Percentiles rank a stretch among this genome's conserved stretches.
These are phyloP conservation scores for Acanthaster planci DNA, from an alignment of 35 echinoderm and acorn worm genomes.

Conservation along the genomic window DNA sequence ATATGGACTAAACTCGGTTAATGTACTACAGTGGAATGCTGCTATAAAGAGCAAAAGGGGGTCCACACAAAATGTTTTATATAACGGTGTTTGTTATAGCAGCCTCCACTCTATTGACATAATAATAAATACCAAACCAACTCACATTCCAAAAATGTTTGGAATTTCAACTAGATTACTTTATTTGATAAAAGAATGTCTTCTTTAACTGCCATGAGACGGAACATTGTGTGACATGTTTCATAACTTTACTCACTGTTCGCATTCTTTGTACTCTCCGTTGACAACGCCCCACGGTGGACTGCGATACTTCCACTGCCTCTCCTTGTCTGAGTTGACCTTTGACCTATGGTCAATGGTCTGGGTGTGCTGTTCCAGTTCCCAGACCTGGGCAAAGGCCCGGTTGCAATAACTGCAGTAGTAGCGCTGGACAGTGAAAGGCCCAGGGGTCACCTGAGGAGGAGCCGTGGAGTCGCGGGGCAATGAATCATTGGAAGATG, in stretches of 20 bases:
- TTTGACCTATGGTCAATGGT: constrained; percentile 57
- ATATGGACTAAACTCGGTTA: no score
- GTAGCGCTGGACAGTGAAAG: constrained; percentile 10
- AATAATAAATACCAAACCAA: no score
- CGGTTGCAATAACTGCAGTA: constrained; percentile 72
- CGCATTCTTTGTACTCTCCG: constrained; percentile 60
- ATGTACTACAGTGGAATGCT: no score
- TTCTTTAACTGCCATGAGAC: neutral
- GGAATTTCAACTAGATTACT: no score
- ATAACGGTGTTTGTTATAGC: no score
- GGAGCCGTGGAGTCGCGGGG: neutral
- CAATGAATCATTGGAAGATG: neutral
- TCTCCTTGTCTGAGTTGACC: constrained; percentile 81
- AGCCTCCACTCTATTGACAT: no score
- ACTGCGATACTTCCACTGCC: constrained; percentile 72
- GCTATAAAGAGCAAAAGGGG: no score
- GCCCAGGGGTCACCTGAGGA: neutral
- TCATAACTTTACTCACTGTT: constrained; percentile 47
- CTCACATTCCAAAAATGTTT: no score
- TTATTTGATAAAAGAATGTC: no score
- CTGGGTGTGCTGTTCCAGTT: constrained; percentile 60
- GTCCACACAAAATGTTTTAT: no score
- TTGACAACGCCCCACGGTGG: constrained; percentile 72
- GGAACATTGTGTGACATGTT: neutral
- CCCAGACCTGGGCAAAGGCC: constrained; percentile 39